A percentile compares a stretch with the other conserved stretches of the same genome.
Conservation (phyloP, 1,140 invertebrate species). For the Aculops lycopersici region DNA sequence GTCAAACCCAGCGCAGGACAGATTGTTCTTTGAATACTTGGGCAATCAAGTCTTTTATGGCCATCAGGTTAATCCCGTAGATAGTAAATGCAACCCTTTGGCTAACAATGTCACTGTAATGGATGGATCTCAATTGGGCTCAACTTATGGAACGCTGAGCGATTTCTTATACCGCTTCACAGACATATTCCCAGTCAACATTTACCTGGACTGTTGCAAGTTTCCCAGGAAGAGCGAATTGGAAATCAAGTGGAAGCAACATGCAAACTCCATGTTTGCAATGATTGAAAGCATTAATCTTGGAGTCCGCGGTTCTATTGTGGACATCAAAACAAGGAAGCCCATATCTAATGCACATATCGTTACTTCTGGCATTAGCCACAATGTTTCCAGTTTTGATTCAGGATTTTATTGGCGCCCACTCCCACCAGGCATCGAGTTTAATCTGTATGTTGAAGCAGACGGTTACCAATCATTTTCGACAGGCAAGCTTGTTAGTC, state of each 20-base stretch:
- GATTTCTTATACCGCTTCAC: slow-evolving; percentile 85
- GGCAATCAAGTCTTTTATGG: slow-evolving; percentile 60
- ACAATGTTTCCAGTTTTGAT: slow-evolving; percentile 34
- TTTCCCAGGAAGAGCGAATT: slow-evolving; percentile 37
- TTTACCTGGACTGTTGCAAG: slow-evolving; percentile 86
- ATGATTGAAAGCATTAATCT: slow-evolving; percentile 53
- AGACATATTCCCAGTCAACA: slow-evolving; percentile 82
- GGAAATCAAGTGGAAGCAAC: slow-evolving; percentile 44
- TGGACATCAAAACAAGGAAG: slow-evolving; percentile 10
- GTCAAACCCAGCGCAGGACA: neutral
- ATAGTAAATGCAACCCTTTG: neutral
- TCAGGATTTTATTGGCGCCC: slow-evolving; percentile 61
- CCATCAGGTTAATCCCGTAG: slow-evolving; percentile 7
- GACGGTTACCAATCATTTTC: slow-evolving; percentile 25
- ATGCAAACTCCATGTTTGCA: slow-evolving; percentile 48
- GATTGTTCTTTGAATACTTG: slow-evolving; percentile 38
- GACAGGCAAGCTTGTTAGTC: neutral
- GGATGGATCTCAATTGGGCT: neutral
- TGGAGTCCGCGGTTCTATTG: slow-evolving; percentile 34
- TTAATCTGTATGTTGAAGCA: slow-evolving; percentile 30
- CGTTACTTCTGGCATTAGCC: slow-evolving; percentile 16
- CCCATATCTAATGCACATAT: slow-evolving; percentile 10
- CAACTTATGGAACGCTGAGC: slow-evolving; percentile 54
- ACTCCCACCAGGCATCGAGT: slow-evolving; percentile 35
- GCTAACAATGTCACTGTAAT: neutral